phyloP scores from a whole-genome alignment of 2,888 invertebrate genomes.

The Pristionchus exspectatus region DNA sequence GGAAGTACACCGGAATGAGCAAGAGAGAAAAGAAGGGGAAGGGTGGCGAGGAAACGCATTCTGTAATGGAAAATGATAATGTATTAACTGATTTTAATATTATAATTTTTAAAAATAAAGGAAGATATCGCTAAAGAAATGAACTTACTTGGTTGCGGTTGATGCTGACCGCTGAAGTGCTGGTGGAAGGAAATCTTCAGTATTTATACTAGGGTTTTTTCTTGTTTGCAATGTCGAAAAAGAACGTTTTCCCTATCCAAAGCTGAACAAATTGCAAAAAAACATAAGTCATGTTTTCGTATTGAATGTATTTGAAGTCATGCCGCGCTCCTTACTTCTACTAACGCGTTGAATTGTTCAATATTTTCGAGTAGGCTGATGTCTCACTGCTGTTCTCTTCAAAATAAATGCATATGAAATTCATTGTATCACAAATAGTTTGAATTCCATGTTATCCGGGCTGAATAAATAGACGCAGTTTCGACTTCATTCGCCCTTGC shows the following conservation, averaged over 20 bases:
- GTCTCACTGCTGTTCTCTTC: no score
- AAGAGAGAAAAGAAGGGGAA: neutral
- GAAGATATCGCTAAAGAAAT: neutral
- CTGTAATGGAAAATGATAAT: neutral
- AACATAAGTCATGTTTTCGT: conserved; percentile 17
- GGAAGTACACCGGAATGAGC: neutral
- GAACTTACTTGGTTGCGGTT: conserved; percentile 40
- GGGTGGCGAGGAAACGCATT: conserved; percentile 13
- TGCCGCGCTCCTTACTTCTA: no score
- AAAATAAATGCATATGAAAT: no score
- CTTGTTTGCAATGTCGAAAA: conserved; percentile 22
- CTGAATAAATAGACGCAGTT: no score
- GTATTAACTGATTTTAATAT: neutral
- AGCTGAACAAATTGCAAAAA: conserved; percentile 15
- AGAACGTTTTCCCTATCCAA: neutral
- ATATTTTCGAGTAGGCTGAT: no score
- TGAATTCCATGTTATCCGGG: no score
- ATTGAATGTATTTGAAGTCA: neutral
- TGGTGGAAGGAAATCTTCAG: neutral
- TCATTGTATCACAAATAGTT: no score
- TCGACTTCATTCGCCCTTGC: no score
- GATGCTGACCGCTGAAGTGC: conserved; percentile 48
- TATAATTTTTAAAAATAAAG: no score
- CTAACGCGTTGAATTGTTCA: no score
- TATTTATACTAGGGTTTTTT: conserved; percentile 2